Base-by-base conservation (phyloP, 2,797 vertebrate species). In the Coranthus polyacanthus region DNA sequence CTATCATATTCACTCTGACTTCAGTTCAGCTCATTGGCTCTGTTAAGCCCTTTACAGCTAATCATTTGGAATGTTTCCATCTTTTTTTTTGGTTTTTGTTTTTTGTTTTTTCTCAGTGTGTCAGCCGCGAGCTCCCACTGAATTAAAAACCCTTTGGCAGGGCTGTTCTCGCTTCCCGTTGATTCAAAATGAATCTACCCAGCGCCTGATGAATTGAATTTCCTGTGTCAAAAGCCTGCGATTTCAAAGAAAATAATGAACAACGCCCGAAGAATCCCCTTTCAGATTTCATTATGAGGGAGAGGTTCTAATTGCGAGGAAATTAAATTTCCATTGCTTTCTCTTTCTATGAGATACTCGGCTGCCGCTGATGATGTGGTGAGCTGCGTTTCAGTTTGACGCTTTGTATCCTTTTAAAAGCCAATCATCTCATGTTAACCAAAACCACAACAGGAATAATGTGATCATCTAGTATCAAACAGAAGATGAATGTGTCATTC, bases 161-260 rank as follows among this genome's bases (percentile, higher is more conserved):
- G 71, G 73, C 73, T 85, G 84, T 85, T 86, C 90, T 88, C 87
- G 81, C 89, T 90, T 89, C 81, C 86, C 73, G 45, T 72, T 80
- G 78, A 88, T 85, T 88, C 64, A 26, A 92, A 93, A 93, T 93
- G 81, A 92, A 93, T 92, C 89, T 86, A 84, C 74, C 72, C 79
- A 72, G 79, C 53, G 74, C 82, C 86, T 90, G 86, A 91, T 91
- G 83, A 89, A 93, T 91, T 91, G 73, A 91, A 92, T 93, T 92
- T 93, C 86, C 88, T 91, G 76, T 80, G 78, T 88, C 81, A 88
- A 88, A 89, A 90, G 85, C 82, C 78, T 82, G 77, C 71, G 74
- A 89, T 92, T 85, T 87, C 74, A 89, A 85, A 85, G 82, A 88
- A 90, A 92, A 90, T 91, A 91, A 94, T 90, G 87, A 93, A 84